Conservation (phyloP, 2,113 vertebrate species). For the Otus sunia region DNA sequence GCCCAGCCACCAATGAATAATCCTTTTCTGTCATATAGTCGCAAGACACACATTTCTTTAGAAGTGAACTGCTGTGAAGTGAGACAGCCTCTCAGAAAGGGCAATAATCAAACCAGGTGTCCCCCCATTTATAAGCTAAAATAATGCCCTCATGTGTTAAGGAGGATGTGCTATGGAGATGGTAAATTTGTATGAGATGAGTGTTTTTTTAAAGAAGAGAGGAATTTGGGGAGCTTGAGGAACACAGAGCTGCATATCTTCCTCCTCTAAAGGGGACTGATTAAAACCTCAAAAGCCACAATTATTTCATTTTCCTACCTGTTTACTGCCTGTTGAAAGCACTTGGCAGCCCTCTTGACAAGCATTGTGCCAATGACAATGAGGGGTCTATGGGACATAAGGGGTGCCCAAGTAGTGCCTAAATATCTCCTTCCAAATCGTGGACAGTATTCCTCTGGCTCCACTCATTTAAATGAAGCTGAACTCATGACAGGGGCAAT, state of each 20-base stretch:
- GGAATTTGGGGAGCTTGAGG: neutral
- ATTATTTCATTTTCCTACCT: neutral
- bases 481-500: neutral
- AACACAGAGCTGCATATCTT: neutral
- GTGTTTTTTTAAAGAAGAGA: neutral
- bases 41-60: fast-evolving
- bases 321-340: neutral
- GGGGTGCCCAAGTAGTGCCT: neutral
- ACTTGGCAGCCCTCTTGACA: neutral
- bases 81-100: neutral
- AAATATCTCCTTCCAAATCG: neutral
- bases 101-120: neutral
- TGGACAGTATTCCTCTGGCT: neutral
- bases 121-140: neutral
- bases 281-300: neutral
- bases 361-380: neutral
- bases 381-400: neutral
- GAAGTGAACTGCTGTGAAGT: neutral
- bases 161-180: neutral
- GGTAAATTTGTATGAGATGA: neutral
- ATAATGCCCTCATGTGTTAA: neutral
- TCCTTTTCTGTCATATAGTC: neutral
- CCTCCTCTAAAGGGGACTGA: neutral
- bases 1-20: neutral
- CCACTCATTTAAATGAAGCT: neutral